Evolutionary conservation across 2,888 invertebrate species (phyloP), one percentile per base, ranked within the genome.

Genomic region (Scrobipalpa atriplicella): DNA sequence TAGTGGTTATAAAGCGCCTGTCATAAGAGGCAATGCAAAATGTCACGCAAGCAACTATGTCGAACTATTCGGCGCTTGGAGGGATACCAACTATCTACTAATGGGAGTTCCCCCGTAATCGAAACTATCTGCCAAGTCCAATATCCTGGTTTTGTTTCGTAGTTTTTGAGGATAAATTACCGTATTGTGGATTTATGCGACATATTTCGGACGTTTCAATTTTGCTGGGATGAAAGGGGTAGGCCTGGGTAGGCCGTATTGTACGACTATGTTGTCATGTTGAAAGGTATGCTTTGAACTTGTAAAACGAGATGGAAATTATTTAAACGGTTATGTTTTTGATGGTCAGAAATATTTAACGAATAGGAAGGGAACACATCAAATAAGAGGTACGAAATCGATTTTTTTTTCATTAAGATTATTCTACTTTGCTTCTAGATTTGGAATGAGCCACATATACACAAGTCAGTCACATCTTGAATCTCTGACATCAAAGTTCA

Each of bases 111-210:
- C 64, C 16, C 66, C 70, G 68, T 69, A 71, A 72, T 72, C 64
- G 66, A 62, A 75, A 76, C 74, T 73, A 75, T 71, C 58, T 41
- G 10, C 60, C 60, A 63, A 72, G 69, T 71, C 70, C 71, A 72
- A 74, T 73, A 71, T 70, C 64, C 38, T 62, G 66, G 70, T 72
- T 75, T 76, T 74, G 75, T 72, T 69, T 61, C 69, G 64, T 36
- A 63, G 60, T 71, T 65, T 72, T 72, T 70, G 64, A 39, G 54
- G n/a, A 64, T 56, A 56, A 64, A 64, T 64, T 41, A 38, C 56
- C 13, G 54, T 64, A 18, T 62, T 43, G 43, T 41, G 41, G 41
- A 62, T 62, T 43, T 62, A 58, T 58, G 58, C 38, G 58, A 58
- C 58, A 58, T 29, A 38, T 58, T 58, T 58, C 38, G 29, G 62